Evolutionary conservation across 1,140 invertebrate species (phyloP).

Genomic region (Trissolcus basalis): DNA sequence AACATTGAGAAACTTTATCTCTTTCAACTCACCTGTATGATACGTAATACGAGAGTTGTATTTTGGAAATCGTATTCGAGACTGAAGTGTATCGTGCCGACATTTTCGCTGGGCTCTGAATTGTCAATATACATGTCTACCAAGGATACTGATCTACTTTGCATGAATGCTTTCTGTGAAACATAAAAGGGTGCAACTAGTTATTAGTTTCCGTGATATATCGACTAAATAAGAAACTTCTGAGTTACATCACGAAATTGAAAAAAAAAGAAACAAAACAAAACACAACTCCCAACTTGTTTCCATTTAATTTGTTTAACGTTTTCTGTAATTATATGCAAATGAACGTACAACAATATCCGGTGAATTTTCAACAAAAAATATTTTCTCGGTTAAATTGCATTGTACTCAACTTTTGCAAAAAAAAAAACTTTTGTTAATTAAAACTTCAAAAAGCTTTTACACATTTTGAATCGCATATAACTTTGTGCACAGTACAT

Average conservation of each 20-base stretch:
- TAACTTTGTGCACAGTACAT: too few relatives aligned
- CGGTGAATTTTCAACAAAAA: too few relatives aligned
- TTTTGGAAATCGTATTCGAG: conserved; percentile 97
- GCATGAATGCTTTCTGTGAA: conserved; percentile 82
- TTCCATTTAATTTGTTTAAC: too few relatives aligned
- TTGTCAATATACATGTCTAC: conserved; percentile 97
- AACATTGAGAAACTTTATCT: too few relatives aligned
- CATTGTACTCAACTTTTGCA: background rate
- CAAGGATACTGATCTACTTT: conserved; percentile 93
- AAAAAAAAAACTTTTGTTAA: conserved; percentile 16
- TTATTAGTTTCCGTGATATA: conserved; percentile 31
- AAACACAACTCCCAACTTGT: too few relatives aligned
- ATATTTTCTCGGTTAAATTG: too few relatives aligned
- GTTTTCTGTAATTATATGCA: too few relatives aligned
- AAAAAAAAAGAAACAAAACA: too few relatives aligned
- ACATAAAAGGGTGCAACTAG: conserved; percentile 18
- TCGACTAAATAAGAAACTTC: conserved; percentile 1
- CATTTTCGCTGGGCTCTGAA: conserved; percentile 91
- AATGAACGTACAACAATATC: too few relatives aligned
- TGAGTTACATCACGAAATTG: too few relatives aligned
- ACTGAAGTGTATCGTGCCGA: conserved; percentile 96
- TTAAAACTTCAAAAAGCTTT: conserved; percentile 7
- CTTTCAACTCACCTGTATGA: conserved; percentile 92
- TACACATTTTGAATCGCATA: too few relatives aligned
- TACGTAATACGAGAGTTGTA: conserved; percentile 92